Evolutionary conservation across 2,888 invertebrate genomes (phyloP).

Genomic region (Elaeidobius kamerunicus): DNA sequence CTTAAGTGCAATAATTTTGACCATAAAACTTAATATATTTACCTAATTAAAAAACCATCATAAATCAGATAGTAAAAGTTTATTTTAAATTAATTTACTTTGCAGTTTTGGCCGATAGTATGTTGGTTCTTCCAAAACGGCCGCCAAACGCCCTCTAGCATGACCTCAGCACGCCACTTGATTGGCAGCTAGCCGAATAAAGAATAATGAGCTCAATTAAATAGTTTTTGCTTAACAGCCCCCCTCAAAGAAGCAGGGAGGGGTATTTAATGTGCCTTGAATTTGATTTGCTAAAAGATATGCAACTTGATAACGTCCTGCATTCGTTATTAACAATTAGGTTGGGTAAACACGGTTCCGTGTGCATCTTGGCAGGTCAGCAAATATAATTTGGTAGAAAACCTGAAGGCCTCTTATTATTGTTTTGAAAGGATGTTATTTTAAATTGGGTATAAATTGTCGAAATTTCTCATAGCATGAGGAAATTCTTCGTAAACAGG

Average conservation of each 20-base stretch:
- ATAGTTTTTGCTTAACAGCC: conserved; percentile 18
- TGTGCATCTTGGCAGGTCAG: conserved; percentile 18
- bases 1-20: too few species aligned
- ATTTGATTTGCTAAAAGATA: conserved; percentile 20
- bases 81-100: too few species aligned
- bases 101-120: too few species aligned
- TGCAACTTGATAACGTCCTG: conserved; percentile 20
- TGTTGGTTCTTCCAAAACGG: background rate
- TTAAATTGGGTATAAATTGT: conserved; percentile 11
- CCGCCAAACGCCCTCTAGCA: conserved; percentile 1
- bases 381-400: conserved; percentile 15
- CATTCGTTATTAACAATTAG: conserved; percentile 26
- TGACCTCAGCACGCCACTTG: conserved; percentile 25
- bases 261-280: conserved; percentile 23
- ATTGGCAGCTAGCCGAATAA: conserved; percentile 26
- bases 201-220: conserved; percentile 28
- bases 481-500: background rate
- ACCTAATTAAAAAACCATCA: too few species aligned
- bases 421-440: conserved; percentile 13
- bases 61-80: too few species aligned
- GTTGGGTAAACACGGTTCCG: conserved; percentile 22
- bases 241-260: too few species aligned
- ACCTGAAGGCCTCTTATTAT: conserved; percentile 10
- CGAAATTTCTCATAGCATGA: background rate
- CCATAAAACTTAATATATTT: too few species aligned